A percentile compares a stretch with the other conserved stretches of the same genome.
These are phyloP conservation scores for Poecile atricapillus DNA, from an alignment of 2,113 vertebrate genomes.

Conservation along the genomic window DNA sequence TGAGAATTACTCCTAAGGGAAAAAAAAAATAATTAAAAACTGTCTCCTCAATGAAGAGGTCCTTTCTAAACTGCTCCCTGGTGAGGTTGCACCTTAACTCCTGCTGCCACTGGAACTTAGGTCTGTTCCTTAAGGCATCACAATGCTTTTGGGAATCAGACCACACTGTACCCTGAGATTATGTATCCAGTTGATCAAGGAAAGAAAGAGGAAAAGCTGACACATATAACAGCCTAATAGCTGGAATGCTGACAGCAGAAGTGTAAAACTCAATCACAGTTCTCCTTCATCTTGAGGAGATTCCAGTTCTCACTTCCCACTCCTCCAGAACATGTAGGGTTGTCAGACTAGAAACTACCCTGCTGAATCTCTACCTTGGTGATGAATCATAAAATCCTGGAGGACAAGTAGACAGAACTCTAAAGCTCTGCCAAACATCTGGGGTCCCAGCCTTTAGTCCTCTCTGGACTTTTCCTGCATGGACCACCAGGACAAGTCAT, in stretches of 20 bases:
- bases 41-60: background rate
- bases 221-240: background rate
- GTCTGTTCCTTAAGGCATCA: background rate
- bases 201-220: background rate
- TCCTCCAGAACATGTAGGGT: background rate
- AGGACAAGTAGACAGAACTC: background rate
- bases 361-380: background rate
- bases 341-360: background rate
- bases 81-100: background rate
- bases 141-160: background rate
- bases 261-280: background rate
- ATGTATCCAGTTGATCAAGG: background rate
- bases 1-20: background rate
- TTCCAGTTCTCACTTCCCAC: conserved; percentile 13
- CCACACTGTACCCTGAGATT: background rate
- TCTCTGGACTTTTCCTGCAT: background rate
- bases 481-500: background rate
- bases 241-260: background rate
- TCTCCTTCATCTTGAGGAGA: conserved; percentile 20
- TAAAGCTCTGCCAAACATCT: background rate
- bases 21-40: background rate
- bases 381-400: background rate
- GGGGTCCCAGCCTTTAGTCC: background rate
- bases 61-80: background rate
- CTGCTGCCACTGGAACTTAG: background rate